Evolutionary conservation across 2,797 vertebrate species (phyloP), one percentile per base, ranked within the genome.

Genomic region (Sebastes matsubarae): DNA sequence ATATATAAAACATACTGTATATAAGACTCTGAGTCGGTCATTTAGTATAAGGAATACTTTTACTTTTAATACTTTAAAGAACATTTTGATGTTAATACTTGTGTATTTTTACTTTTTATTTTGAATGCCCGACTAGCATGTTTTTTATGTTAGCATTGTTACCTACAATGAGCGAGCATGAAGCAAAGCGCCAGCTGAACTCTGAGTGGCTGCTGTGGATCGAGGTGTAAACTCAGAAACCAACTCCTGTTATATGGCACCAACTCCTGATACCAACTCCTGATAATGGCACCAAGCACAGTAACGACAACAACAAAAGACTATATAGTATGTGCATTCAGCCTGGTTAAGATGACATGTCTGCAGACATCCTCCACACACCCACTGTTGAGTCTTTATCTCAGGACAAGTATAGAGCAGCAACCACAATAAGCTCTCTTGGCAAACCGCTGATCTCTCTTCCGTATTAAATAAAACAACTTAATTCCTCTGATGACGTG

Each of bases 401-500:
- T 11, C 63, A 24, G 64, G 58, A 36, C 36, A 3, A 58, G 46
- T 13, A 22, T 18, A 74, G 83, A 65, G 52, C 66, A 57, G 61
- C 42, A 6, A 42, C 54, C 9, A 8, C 78, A 11, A 6, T 82
- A 83, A 79, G 52, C 77, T 68, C 22, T 72, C 30, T 27, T 76
- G 75, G 66, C 81, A 68, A 66, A 52, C 13, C 3, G 38, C 25
- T 79, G 68, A 87, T 77, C 68, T 60, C 58, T 68, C 12, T 34
- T 36, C 57, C 72, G 54, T 61, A 69, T 78, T 79, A 87, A 87
- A 78, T 84, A 83, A 69, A 78, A 81, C 78, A 66, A 59, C 75
- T 83, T 87, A 85, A 90, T 77, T 83, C 84, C 80, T 34, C 50
- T 12, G 68, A 76, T 79, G 71, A 81, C 58, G 59, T 58, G 34